Percentiles rank a stretch among this genome's conserved stretches.
Evolutionary conservation across 2,113 vertebrate genomes (phyloP).

Genomic region (Cyrtonyx montezumae): DNA sequence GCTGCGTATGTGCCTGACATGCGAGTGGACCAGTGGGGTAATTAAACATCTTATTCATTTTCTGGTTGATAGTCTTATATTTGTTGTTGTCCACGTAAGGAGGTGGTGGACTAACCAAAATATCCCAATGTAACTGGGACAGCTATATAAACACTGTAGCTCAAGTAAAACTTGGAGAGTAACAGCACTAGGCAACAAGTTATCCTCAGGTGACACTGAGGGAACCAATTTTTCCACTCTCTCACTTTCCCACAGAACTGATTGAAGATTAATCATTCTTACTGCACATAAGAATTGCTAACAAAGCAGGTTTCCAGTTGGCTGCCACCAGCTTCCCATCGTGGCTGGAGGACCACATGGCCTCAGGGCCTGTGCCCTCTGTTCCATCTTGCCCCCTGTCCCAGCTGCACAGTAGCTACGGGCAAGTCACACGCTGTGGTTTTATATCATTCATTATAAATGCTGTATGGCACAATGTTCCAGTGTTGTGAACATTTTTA

Average conservation of each 20-base stretch:
- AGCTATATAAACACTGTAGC: background rate
- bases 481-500: background rate
- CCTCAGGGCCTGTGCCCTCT: background rate
- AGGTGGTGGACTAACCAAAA: background rate
- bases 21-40: background rate
- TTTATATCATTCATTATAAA: background rate
- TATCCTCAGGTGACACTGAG: background rate
- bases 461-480: background rate
- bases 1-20: rapidly evolving
- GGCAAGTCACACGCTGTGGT: background rate
- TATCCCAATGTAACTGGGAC: background rate
- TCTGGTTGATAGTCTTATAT: background rate
- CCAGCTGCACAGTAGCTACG: background rate
- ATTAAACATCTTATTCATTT: background rate
- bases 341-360: background rate
- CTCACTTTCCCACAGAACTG: background rate
- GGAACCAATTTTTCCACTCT: background rate
- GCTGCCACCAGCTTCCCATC: background rate
- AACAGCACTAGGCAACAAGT: background rate
- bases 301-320: background rate
- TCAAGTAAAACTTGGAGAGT: background rate
- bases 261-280: background rate
- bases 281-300: background rate
- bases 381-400: background rate
- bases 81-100: background rate